phyloP scores from a whole-genome alignment of 2,888 invertebrate species.

The Cheilosia impressa region DNA sequence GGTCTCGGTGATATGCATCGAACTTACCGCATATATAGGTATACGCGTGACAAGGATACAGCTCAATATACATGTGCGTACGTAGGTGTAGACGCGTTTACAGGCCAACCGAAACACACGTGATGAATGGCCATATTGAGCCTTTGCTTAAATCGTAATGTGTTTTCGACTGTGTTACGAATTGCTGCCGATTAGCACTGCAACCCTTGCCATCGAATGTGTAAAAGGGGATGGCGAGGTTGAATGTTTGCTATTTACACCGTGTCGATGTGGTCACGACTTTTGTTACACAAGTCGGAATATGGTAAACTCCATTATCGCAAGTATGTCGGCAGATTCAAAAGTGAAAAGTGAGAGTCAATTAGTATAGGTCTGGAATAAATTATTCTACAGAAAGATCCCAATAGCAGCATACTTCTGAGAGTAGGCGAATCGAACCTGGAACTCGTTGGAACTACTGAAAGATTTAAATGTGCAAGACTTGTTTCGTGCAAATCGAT shows the following conservation, averaged over 20 bases:
- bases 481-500: too few species aligned
- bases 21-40: conserved; percentile 17
- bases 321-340: conserved; percentile 40
- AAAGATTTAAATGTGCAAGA: too few species aligned
- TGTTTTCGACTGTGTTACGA: conserved; percentile 32
- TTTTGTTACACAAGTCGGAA: conserved; percentile 48
- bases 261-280: conserved; percentile 28
- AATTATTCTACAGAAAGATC: neutral
- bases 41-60: conserved; percentile 41
- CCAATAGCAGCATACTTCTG: too few species aligned
- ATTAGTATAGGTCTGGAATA: conserved; percentile 3
- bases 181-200: conserved; percentile 54
- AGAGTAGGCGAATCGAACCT: too few species aligned
- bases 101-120: conserved; percentile 47
- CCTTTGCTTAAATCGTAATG: conserved; percentile 49
- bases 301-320: conserved; percentile 51
- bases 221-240: conserved; percentile 55
- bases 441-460: too few species aligned
- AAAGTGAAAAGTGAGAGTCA: conserved; percentile 33
- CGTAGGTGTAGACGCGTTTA: conserved; percentile 5
- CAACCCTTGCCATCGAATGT: conserved; percentile 60
- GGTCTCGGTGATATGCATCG: conserved; percentile 5
- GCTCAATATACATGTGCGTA: conserved; percentile 21
- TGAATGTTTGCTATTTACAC: conserved; percentile 65
- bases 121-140: conserved; percentile 50